Conservation (phyloP, 2,113 vertebrate species). For the Archilochus colubris region DNA sequence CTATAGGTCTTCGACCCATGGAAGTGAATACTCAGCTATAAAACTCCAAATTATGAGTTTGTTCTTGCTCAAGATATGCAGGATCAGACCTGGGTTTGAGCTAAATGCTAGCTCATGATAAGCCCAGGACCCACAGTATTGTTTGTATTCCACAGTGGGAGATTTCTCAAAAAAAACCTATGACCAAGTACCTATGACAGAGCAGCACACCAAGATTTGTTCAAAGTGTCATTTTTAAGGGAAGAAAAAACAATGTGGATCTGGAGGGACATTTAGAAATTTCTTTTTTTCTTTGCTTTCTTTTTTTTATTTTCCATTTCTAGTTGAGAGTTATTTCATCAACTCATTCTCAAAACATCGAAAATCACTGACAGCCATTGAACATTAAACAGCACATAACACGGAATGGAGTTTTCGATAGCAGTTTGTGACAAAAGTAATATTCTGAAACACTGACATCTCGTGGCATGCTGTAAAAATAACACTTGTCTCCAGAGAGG, state of each 20-base stretch:
- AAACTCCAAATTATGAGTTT: background rate
- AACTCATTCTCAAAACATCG: background rate
- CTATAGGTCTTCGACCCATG: background rate
- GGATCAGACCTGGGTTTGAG: background rate
- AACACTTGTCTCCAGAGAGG: background rate
- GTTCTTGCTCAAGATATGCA: background rate
- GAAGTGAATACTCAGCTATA: background rate
- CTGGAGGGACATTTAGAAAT: fast-evolving
- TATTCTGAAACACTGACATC: constrained; percentile 62
- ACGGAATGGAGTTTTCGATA: background rate
- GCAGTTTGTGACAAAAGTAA: background rate
- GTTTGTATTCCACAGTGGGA: background rate
- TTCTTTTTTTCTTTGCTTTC: no score
- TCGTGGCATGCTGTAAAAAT: background rate
- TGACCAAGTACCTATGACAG: background rate
- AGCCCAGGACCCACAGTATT: background rate
- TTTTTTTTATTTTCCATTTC: background rate
- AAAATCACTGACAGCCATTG: background rate
- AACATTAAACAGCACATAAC: background rate
- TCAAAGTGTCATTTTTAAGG: background rate
- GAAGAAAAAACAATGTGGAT: background rate
- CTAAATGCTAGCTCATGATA: background rate
- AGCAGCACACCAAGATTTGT: background rate
- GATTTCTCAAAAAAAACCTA: background rate
- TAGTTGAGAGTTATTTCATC: background rate